These are phyloP conservation scores for Epinephelus fuscoguttatus DNA, from an alignment of 2,113 vertebrate genomes.

Conservation along the genomic window DNA sequence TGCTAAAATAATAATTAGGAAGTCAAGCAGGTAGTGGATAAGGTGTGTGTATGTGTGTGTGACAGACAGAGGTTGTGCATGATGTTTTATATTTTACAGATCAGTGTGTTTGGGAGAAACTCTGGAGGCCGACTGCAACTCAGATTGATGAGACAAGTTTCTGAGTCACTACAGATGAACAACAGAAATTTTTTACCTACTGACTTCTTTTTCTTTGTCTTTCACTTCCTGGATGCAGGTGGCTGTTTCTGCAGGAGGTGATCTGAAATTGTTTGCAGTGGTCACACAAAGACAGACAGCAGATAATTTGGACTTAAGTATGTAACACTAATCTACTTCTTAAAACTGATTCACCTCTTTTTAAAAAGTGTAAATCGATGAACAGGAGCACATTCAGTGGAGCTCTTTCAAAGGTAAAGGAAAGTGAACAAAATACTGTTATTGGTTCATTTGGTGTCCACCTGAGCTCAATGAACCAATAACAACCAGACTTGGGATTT, in stretches of 20 bases:
- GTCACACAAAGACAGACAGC: background rate
- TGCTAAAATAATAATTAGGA: conserved; percentile 23
- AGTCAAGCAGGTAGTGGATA: conserved; percentile 29
- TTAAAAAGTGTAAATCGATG: background rate
- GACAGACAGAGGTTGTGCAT: background rate
- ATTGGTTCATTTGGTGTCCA: too few relatives aligned
- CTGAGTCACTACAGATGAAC: background rate
- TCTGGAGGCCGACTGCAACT: conserved; percentile 17
- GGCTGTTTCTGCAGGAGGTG: background rate
- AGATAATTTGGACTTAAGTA: background rate
- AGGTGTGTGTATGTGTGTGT: background rate
- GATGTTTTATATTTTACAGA: conserved; percentile 31
- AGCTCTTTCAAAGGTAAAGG: background rate
- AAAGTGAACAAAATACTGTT: too few relatives aligned
- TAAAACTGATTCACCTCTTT: background rate
- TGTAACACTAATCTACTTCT: background rate
- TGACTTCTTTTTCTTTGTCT: background rate
- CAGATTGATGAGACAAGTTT: conserved; percentile 29
- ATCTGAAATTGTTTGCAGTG: background rate
- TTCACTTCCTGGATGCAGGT: background rate
- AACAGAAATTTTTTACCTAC: background rate
- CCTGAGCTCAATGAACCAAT: background rate
- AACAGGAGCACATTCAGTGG: background rate
- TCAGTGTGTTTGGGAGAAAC: conserved; percentile 13
- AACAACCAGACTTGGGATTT: background rate